A percentile compares a stretch with the other conserved stretches of the same genome.
Conservation (phyloP, 2,113 vertebrate species). For the Epinephelus moara region DNA sequence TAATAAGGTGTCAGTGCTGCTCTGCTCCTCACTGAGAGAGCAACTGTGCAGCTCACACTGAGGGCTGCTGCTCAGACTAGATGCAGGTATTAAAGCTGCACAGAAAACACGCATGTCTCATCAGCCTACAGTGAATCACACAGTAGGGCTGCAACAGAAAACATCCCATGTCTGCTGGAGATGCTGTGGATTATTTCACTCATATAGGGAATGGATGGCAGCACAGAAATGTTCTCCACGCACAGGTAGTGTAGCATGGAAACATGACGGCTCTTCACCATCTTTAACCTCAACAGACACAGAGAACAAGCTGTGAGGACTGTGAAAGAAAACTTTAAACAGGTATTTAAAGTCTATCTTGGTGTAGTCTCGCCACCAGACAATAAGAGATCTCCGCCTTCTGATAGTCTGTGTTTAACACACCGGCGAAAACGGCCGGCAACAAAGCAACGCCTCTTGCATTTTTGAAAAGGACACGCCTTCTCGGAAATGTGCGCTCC, state of each 20-base stretch:
- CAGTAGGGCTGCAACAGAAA: slow-evolving; percentile 15
- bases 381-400: too few relatives aligned
- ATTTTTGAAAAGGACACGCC: too few relatives aligned
- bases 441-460: too few relatives aligned
- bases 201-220: slow-evolving; percentile 29
- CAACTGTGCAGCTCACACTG: slow-evolving; percentile 22
- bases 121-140: slow-evolving; percentile 21
- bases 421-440: too few relatives aligned
- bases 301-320: background rate
- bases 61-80: slow-evolving; percentile 22
- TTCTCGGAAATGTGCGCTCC: too few relatives aligned
- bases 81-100: slow-evolving; percentile 32
- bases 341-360: background rate
- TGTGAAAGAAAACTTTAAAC: background rate
- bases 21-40: slow-evolving; percentile 47
- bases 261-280: slow-evolving; percentile 31
- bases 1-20: slow-evolving; percentile 72
- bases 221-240: slow-evolving; percentile 17
- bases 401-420: too few relatives aligned
- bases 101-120: slow-evolving; percentile 3
- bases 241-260: slow-evolving; percentile 24
- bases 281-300: background rate
- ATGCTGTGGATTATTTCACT: slow-evolving; percentile 2
- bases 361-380: too few relatives aligned
- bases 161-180: slow-evolving; percentile 1